Conservation (phyloP, 2,888 invertebrate genomes). For the Mayetiola destructor region DNA sequence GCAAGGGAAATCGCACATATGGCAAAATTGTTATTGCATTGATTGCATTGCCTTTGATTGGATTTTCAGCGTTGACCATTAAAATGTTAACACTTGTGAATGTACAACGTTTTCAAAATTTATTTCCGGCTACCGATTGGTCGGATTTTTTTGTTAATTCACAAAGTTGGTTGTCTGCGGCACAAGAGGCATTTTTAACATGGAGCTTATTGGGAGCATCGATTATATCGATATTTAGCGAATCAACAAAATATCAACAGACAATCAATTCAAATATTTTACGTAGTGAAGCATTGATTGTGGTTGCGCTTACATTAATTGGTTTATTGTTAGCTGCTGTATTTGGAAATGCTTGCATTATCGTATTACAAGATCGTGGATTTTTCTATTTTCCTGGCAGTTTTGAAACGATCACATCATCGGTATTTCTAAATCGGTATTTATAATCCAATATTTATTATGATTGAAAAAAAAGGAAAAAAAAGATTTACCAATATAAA, state of each 20-base stretch:
- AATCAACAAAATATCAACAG: slow-evolving; percentile 21
- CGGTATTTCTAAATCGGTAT: no score
- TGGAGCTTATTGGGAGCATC: slow-evolving; percentile 59
- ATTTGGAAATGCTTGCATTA: slow-evolving; percentile 68
- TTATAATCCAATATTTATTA: no score
- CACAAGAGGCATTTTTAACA: slow-evolving; percentile 74
- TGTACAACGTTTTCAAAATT: slow-evolving; percentile 39
- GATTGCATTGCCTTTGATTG: slow-evolving; percentile 61
- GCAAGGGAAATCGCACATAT: slow-evolving; percentile 59
- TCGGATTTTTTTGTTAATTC: slow-evolving; percentile 69
- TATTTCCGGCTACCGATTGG: slow-evolving; percentile 70
- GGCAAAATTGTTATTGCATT: slow-evolving; percentile 51
- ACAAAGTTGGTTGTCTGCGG: slow-evolving; percentile 78
- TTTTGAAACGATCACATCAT: slow-evolving; percentile 37
- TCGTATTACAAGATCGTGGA: slow-evolving; percentile 57
- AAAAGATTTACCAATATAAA: neutral
- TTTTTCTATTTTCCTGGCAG: slow-evolving; percentile 68
- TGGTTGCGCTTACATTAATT: slow-evolving; percentile 56
- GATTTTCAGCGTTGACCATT: slow-evolving; percentile 35
- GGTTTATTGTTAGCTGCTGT: slow-evolving; percentile 62
- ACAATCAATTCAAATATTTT: slow-evolving; percentile 17
- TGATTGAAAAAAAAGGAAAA: neutral
- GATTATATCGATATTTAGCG: slow-evolving; percentile 31
- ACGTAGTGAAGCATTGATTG: slow-evolving; percentile 48
- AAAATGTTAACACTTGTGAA: slow-evolving; percentile 28